Evolutionary conservation across 2,888 invertebrate species (phyloP), one percentile per base, ranked within the genome.

Genomic region (Dyspetes luteomarginatus): DNA sequence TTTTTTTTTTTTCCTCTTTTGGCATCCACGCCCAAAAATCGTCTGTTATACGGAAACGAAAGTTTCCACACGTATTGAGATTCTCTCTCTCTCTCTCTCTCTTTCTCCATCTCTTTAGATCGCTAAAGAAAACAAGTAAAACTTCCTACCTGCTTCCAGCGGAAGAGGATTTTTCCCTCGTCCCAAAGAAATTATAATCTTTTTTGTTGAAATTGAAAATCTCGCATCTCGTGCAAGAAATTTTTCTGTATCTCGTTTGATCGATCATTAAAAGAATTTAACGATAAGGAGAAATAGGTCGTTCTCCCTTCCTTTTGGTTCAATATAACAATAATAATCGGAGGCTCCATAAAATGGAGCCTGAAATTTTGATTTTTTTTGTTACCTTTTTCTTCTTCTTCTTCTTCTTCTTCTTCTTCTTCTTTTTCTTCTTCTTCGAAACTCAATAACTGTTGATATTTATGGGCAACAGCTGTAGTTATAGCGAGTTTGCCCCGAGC

Each of bases 391-490:
- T n/a, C n/a, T n/a, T n/a, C n/a, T n/a, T n/a, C n/a, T n/a, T n/a
- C n/a, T n/a, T n/a, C n/a, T n/a, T n/a, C n/a, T n/a, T n/a, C n/a
- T n/a, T n/a, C n/a, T n/a, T n/a, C n/a, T n/a, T n/a, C n/a, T n/a
- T n/a, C n/a, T n/a, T n/a, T n/a, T n/a, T n/a, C n/a, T n/a, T 62
- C 15, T 48, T 45, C 9, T 5, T 28, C 12, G 4, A 45, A 58
- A 24, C 52, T 67, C 75, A 65, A 72, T 80, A 76, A 71, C 75
- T 71, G 67, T 67, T 72, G 80, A 76, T 71, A 75, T 80, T 80
- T 80, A 71, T 75, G 79, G 71, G 36, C 71, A 71, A 65, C 79
- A 80, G 75, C 75, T 80, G 79, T 65, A 68, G 52, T 69, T 48
- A 19, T 19, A 55, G 41, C 45, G 30, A 60, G 36, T 56, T 43